These are phyloP conservation scores for Apocheima hispidaria DNA, from an alignment of 2,888 invertebrate species.

Conservation along the genomic window DNA sequence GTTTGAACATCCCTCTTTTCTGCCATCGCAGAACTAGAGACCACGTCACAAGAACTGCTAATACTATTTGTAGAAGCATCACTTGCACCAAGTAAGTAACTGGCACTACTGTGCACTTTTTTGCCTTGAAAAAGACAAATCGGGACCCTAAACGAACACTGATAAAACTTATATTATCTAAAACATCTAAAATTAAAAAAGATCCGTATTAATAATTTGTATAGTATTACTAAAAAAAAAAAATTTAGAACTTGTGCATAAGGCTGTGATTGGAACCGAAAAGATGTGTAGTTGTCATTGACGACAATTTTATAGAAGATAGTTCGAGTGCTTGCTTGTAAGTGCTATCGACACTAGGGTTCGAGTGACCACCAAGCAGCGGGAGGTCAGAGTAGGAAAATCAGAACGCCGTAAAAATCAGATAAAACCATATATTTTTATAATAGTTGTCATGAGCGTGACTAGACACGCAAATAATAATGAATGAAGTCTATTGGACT, in stretches of 20 bases:
- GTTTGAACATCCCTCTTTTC: slow-evolving; percentile 38
- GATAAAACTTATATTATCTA: no score
- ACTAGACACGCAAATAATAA: no score
- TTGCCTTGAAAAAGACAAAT: background rate
- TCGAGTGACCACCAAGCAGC: background rate
- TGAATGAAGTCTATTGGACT: no score
- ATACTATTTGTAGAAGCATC: slow-evolving; percentile 30
- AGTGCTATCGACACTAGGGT: slow-evolving; percentile 2
- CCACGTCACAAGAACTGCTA: slow-evolving; percentile 35
- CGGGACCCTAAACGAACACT: no score
- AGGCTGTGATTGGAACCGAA: background rate
- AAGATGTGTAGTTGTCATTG: slow-evolving; percentile 5
- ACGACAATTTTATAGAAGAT: slow-evolving; percentile 13
- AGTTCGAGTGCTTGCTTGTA: slow-evolving; percentile 4
- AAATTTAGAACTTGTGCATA: background rate
- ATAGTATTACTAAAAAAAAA: background rate
- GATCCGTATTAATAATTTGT: no score
- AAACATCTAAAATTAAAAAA: background rate
- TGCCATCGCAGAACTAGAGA: slow-evolving; percentile 37
- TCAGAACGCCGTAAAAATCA: no score
- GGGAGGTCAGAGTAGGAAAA: background rate
- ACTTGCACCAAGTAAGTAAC: background rate
- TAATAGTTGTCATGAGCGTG: no score
- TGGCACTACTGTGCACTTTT: background rate
- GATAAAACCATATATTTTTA: no score